Conservation (phyloP, 2,888 invertebrate species). For the Ochropleura leucogaster region DNA sequence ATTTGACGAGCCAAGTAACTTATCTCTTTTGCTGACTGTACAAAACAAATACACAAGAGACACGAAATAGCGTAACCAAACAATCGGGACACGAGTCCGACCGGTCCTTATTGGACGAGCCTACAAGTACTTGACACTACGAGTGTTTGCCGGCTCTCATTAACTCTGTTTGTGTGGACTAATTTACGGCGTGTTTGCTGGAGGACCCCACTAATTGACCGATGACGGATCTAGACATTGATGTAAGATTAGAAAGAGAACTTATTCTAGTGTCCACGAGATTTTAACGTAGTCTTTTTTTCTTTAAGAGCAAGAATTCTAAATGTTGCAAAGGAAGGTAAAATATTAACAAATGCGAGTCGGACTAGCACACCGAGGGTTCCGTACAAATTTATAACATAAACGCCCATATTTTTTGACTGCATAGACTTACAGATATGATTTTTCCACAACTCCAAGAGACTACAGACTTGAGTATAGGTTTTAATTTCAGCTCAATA, state of each 20-base stretch:
- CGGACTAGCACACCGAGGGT: too few relatives aligned
- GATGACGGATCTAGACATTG: conserved; percentile 75
- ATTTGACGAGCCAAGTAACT: too few relatives aligned
- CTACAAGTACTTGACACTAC: conserved; percentile 85
- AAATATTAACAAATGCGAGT: background rate
- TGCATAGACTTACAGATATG: too few relatives aligned
- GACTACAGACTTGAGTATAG: too few relatives aligned
- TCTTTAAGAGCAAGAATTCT: background rate
- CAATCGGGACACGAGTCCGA: conserved; percentile 81
- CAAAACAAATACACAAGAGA: conserved; percentile 77
- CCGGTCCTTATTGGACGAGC: conserved; percentile 87
- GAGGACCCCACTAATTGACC: conserved; percentile 83
- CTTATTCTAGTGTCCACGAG: conserved; percentile 41
- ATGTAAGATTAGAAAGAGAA: conserved; percentile 51
- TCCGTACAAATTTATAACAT: too few relatives aligned
- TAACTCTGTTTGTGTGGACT: conserved; percentile 86
- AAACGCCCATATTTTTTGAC: too few relatives aligned
- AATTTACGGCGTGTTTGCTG: conserved; percentile 88
- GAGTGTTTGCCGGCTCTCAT: conserved; percentile 86
- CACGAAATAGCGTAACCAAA: conserved; percentile 80
- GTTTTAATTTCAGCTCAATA: too few relatives aligned
- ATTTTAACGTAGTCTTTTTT: background rate
- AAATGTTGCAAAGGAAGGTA: background rate
- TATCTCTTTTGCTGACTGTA: background rate
- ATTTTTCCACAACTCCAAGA: too few relatives aligned